Conservation (phyloP, 1,140 invertebrate genomes). For the Bombus waltoni region DNA sequence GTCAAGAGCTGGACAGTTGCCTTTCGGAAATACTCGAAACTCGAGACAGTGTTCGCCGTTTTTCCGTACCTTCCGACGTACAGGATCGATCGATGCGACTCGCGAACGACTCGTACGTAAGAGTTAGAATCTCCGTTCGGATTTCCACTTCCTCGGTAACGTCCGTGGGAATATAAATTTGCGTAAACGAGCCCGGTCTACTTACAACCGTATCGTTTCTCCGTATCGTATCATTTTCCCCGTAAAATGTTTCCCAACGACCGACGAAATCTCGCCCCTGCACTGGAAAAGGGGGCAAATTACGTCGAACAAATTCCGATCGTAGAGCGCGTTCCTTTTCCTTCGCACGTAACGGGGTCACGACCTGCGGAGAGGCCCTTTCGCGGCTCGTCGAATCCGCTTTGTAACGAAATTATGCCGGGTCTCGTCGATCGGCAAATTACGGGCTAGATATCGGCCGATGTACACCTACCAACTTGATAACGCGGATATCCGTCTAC, state of each 20-base stretch:
- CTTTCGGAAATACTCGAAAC: too few relatives aligned
- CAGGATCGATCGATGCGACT: too few relatives aligned
- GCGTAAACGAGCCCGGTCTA: too few relatives aligned
- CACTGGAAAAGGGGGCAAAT: not conserved
- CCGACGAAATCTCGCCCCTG: not conserved
- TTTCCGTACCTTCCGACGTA: too few relatives aligned
- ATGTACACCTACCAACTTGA: not conserved
- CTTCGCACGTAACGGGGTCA: not conserved
- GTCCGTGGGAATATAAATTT: too few relatives aligned
- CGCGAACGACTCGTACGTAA: too few relatives aligned
- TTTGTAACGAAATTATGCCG: conserved; percentile 7
- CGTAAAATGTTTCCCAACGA: not conserved
- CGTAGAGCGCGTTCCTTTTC: not conserved
- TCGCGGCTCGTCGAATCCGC: not conserved
- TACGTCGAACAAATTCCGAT: not conserved
- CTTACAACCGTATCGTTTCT: not conserved
- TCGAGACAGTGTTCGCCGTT: too few relatives aligned
- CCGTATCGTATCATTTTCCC: not conserved
- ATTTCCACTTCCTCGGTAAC: not conserved
- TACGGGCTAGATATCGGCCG: not conserved
- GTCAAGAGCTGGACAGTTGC: too few relatives aligned
- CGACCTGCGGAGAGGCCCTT: not conserved
- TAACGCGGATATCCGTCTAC: conserved; percentile 33
- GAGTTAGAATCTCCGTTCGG: too few relatives aligned
- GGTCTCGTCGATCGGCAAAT: conserved; percentile 6